These are phyloP conservation scores for Zeus faber DNA, from an alignment of 2,113 vertebrate genomes.

Conservation along the genomic window DNA sequence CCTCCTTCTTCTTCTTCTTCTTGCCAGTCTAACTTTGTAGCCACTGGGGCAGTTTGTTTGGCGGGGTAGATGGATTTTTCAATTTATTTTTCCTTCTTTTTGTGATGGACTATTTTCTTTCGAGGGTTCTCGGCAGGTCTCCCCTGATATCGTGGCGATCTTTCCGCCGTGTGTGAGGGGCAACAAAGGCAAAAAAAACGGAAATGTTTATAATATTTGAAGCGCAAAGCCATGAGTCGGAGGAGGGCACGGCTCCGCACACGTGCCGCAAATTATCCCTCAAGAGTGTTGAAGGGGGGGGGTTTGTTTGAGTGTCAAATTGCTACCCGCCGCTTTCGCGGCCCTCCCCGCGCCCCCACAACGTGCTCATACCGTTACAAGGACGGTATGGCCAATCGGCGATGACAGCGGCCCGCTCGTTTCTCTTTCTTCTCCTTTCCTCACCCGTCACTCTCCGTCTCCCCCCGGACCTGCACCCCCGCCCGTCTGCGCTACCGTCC, in stretches of 20 bases:
- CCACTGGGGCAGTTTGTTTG: conserved; percentile 14
- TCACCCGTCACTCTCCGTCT: conserved; percentile 38
- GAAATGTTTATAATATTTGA: conserved; percentile 1
- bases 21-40: conserved; percentile 19
- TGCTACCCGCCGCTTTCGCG: conserved; percentile 48
- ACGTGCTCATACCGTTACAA: conserved; percentile 11
- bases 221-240: not conserved
- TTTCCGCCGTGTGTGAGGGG: not conserved
- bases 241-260: conserved; percentile 16
- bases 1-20: conserved; percentile 10
- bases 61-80: conserved; percentile 8
- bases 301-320: conserved; percentile 42
- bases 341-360: conserved; percentile 11
- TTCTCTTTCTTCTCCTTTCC: conserved; percentile 27
- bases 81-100: no score
- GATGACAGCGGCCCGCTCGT: conserved; percentile 33
- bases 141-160: no score
- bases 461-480: conserved; percentile 29
- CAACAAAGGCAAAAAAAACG: conserved; percentile 2
- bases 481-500: conserved; percentile 41
- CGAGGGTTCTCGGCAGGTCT: no score
- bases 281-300: conserved; percentile 30
- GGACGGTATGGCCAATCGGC: conserved; percentile 41
- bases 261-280: conserved; percentile 36
- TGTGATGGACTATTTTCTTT: conserved; percentile 41